These are phyloP conservation scores for Danaus chrysippus DNA, from an alignment of 2,888 invertebrate genomes.

Conservation along the genomic window DNA sequence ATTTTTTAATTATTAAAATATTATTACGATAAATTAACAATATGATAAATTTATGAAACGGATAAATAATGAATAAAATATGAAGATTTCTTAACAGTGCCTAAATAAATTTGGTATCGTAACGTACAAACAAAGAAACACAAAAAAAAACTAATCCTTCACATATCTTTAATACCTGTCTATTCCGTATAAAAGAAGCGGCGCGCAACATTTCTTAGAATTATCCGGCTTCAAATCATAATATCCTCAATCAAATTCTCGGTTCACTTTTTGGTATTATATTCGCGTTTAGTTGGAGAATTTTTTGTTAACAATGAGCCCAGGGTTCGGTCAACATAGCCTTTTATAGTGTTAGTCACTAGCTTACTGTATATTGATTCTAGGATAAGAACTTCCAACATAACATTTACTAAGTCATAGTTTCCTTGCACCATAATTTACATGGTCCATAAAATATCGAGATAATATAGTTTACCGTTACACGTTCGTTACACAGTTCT, in stretches of 20 bases:
- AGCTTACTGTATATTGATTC: conserved; percentile 55
- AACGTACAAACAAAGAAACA: neutral
- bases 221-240: conserved; percentile 19
- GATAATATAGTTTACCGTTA: conserved; percentile 52
- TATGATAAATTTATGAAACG: too few relatives aligned
- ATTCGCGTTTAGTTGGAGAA: neutral
- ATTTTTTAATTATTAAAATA: neutral
- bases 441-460: conserved; percentile 51
- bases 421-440: conserved; percentile 54
- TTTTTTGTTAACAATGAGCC: conserved; percentile 22
- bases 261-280: neutral
- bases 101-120: too few relatives aligned
- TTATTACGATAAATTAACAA: too few relatives aligned
- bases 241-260: conserved; percentile 7
- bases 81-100: too few relatives aligned
- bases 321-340: conserved; percentile 38
- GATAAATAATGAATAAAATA: too few relatives aligned
- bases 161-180: conserved; percentile 47
- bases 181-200: conserved; percentile 66
- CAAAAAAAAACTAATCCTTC: neutral
- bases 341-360: conserved; percentile 52
- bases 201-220: conserved; percentile 62
- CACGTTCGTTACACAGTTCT: conserved; percentile 32
- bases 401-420: conserved; percentile 53
- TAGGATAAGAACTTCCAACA: conserved; percentile 56